Evolutionary conservation across 1,140 invertebrate genomes (phyloP).

Genomic region (Rhagoletis zephyria): DNA sequence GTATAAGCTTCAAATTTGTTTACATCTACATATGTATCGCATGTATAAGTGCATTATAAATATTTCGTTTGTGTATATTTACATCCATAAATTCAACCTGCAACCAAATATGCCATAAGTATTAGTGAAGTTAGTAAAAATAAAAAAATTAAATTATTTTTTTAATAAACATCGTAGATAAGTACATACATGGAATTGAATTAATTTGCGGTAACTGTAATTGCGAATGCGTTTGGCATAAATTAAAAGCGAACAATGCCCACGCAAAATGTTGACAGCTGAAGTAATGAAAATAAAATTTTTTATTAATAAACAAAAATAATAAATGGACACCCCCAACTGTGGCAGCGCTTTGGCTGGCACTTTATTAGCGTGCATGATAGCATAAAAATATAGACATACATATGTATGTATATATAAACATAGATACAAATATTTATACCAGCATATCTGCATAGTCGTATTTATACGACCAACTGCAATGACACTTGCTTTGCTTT

Average conservation of each 20-base stretch:
- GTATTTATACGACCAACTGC: neutral
- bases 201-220: slow-evolving; percentile 47
- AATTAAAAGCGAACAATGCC: slow-evolving; percentile 26
- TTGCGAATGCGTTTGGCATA: slow-evolving; percentile 49
- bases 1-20: too few species aligned
- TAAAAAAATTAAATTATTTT: too few species aligned
- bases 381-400: neutral
- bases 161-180: too few species aligned
- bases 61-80: too few species aligned
- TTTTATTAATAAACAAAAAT: slow-evolving; percentile 11
- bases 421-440: neutral
- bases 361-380: neutral
- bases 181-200: neutral
- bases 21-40: too few species aligned
- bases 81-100: too few species aligned
- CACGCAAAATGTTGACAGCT: slow-evolving; percentile 26
- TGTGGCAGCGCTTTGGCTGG: neutral
- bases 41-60: too few species aligned
- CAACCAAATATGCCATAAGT: too few species aligned
- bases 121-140: too few species aligned
- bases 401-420: neutral
- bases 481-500: slow-evolving; percentile 28
- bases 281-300: slow-evolving; percentile 21
- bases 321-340: slow-evolving; percentile 44
- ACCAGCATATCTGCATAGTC: too few species aligned